phyloP scores from a whole-genome alignment of 2,888 invertebrate species.

The Andrena bucephala region DNA sequence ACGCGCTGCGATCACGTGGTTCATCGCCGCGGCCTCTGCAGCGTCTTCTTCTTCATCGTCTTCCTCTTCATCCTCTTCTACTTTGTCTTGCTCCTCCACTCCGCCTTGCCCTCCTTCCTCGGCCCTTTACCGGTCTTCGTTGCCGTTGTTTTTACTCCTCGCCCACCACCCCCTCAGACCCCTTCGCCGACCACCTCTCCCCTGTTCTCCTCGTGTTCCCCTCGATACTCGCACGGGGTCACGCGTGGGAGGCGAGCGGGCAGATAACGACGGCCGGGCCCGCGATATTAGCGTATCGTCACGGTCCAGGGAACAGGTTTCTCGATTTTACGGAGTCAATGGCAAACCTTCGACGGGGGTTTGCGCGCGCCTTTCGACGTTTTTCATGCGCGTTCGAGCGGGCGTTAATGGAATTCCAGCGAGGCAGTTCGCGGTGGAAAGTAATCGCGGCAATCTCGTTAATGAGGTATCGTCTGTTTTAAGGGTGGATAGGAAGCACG shows the following conservation, averaged over 20 bases:
- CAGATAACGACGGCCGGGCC: slow-evolving; percentile 46
- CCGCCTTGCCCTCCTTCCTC: slow-evolving; percentile 4
- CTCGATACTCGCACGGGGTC: slow-evolving; percentile 50
- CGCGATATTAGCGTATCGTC: slow-evolving; percentile 57
- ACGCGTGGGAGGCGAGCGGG: slow-evolving; percentile 56
- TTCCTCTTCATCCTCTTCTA: slow-evolving; percentile 25
- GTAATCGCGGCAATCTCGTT: slow-evolving; percentile 37
- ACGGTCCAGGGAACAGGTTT: slow-evolving; percentile 48
- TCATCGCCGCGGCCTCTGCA: slow-evolving; percentile 48
- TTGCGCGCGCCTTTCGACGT: slow-evolving; percentile 21
- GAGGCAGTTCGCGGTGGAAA: slow-evolving; percentile 26
- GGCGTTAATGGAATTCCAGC: slow-evolving; percentile 49
- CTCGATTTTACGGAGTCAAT: slow-evolving; percentile 42
- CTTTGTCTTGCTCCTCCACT: slow-evolving; percentile 1
- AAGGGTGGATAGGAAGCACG: background rate
- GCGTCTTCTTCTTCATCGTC: slow-evolving; percentile 56
- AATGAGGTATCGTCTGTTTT: slow-evolving; percentile 33
- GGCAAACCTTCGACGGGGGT: slow-evolving; percentile 19
- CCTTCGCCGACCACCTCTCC: slow-evolving; percentile 11
- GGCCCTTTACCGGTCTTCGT: slow-evolving; percentile 9
- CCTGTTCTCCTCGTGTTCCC: slow-evolving; percentile 25
- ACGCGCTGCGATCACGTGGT: slow-evolving; percentile 82
- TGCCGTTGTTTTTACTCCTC: slow-evolving; percentile 25
- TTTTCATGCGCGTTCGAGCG: slow-evolving; percentile 14
- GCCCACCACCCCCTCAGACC: slow-evolving; percentile 15